Evolutionary conservation across 1,140 invertebrate species (phyloP), one percentile per base, ranked within the genome.

Genomic region (Musca domestica): DNA sequence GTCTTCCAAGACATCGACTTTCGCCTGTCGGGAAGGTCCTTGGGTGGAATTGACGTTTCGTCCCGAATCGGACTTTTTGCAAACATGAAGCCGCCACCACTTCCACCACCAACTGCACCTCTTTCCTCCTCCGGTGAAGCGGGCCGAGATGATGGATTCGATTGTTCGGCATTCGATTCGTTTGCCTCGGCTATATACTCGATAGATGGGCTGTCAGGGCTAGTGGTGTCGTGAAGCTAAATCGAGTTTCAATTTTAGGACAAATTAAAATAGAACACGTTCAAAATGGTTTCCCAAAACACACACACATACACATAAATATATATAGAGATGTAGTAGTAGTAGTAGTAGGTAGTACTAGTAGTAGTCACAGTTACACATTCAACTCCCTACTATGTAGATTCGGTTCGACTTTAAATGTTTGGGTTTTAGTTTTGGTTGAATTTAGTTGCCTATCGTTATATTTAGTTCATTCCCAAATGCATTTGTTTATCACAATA

Each of bases 1-100:
- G 85, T 87, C 76, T 88, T 90, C 88, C 89, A 89, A 47, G 87
- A 85, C 58, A 80, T 79, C 7, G 87, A 88, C 74, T 87, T 88
- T 47, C 88, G 83, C 70, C 85, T 77, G 58, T 76, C 80, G 48
- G 48, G 51, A 65, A 70, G 63, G 70, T 78, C 76, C 70, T 77
- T 77, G 23, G 71, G 69, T n/a, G 63, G 56, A 20, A 66, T 63
- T 25, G 70, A n/a, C 7, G 69, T 49, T 47, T 81, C 78, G 9
- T 81, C 76, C 0, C 75, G 70, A 52, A 72, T 71, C 4, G 78
- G 75, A 71, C 78, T 80, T 49, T 78, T 78, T 34, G 30, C 49
- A 48, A 63, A 19, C 20, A 64, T 7, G 70, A n/a, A n/a, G 66
- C 17, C 34, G 34, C n/a, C 34, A 41, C 34, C 34, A n/a, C n/a